Base-by-base conservation (phyloP, 2,888 invertebrate species). In the Vandiemenella viatica region DNA sequence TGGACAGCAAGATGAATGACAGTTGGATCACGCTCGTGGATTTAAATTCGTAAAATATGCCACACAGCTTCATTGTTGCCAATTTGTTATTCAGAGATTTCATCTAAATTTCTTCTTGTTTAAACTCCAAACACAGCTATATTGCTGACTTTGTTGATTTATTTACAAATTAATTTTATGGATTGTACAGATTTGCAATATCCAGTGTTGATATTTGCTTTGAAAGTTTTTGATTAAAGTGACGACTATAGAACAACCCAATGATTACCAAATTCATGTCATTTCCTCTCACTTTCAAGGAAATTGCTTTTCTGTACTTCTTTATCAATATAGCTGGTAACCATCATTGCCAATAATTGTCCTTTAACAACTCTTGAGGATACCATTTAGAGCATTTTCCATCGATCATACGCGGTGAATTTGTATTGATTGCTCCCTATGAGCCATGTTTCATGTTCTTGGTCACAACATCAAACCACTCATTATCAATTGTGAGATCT, bases 11-110 rank as follows among this genome's bases (percentile, higher is more conserved):
- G n/a, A n/a, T n/a, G n/a, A n/a, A n/a, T n/a, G n/a, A 62, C 58
- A 23, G 58, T 48, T 7, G 60, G 63, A 45, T 55, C 37, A 8
- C 58, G 45, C 41, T 61, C 58, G 55, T 63, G 62, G 43, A 64
- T 58, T 15, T 56, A 55, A 45, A 61, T 62, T 45, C 52, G 52
- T 17, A 59, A 53, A 43, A 61, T 60, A 46, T 56, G 47, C 63
- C 63, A 65, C 49, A 45, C 57, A 46, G 58, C 60, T 56, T 62
- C 60, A 26, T 50, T 51, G 15, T 48, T 52, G 43, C 53, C 55
- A 16, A 54, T 50, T 40, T 55, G 61, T 20, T 60, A 22, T 26
- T 60, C 62, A 18, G n/a, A 61, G 49, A 52, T 63, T n/a, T n/a
- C 61, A 56, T 55, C 52, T 53, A 55, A 53, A 53, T 60, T 52